A percentile compares a stretch with the other conserved stretches of the same genome.
Conservation (phyloP, 37 sponge, comb jelly and placozoan genomes). For the Aphrocallistes beatrix region DNA sequence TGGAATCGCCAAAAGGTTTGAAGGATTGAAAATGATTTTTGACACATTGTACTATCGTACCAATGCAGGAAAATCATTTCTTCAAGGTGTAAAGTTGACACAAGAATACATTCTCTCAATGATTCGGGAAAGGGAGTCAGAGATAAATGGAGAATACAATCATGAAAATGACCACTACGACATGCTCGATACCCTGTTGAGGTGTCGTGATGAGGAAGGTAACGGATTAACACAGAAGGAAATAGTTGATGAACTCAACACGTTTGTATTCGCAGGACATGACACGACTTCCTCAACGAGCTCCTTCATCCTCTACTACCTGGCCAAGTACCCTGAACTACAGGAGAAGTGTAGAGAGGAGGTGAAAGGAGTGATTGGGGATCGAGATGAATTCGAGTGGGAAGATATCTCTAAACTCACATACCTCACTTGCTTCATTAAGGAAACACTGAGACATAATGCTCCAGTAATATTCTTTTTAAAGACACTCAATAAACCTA, state of each 20-base stretch:
- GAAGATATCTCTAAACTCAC: not conserved
- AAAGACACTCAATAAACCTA: not conserved
- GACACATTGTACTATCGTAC: not conserved
- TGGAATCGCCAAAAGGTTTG: too few relatives aligned
- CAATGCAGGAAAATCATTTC: not conserved
- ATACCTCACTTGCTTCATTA: constrained; percentile 13
- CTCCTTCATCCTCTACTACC: not conserved
- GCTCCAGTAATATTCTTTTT: not conserved
- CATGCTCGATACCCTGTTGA: not conserved
- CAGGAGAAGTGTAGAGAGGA: constrained; percentile 17
- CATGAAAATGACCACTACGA: not conserved
- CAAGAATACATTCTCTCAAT: not conserved
- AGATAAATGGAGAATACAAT: not conserved
- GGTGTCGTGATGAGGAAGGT: not conserved
- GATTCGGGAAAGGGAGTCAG: not conserved
- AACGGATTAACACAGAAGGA: not conserved
- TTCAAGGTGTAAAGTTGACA: not conserved
- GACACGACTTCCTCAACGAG: constrained; percentile 10
- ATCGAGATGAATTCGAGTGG: not conserved
- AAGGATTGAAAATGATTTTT: too few relatives aligned
- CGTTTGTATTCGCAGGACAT: constrained; percentile 16
- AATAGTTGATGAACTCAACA: not conserved
- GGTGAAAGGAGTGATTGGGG: not conserved
- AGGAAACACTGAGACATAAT: not conserved
- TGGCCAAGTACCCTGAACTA: not conserved